phyloP scores from a whole-genome alignment of 2,888 invertebrate species.

The Trilocha varians region DNA sequence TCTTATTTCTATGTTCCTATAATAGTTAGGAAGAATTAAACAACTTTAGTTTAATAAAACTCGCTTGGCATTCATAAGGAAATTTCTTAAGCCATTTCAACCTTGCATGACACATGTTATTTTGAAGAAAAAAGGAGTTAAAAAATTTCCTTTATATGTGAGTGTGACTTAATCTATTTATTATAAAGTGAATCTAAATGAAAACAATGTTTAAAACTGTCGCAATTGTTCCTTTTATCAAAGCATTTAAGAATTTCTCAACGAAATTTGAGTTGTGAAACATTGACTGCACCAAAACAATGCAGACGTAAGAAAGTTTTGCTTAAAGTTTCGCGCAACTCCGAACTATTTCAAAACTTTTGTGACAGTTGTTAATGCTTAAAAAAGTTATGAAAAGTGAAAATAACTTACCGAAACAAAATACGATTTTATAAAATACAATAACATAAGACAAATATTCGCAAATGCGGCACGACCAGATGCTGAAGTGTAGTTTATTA shows the following conservation, averaged over 20 bases:
- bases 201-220: no score
- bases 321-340: not conserved
- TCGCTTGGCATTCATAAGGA: not conserved
- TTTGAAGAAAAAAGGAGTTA: no score
- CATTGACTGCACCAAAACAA: no score
- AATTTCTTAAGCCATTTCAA: not conserved
- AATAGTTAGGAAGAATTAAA: no score
- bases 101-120: not conserved
- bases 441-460: conserved; percentile 30
- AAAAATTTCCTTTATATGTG: no score
- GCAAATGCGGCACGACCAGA: conserved; percentile 50
- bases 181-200: no score
- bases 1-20: no score
- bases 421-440: conserved; percentile 12
- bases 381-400: not conserved
- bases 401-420: not conserved
- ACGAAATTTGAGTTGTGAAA: no score
- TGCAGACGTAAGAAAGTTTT: no score
- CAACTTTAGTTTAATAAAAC: not conserved
- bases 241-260: no score
- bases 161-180: no score
- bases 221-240: no score
- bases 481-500: conserved; percentile 64
- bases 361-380: not conserved
- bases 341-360: not conserved